phyloP scores from a whole-genome alignment of 2,797 vertebrate genomes.

The Geotrypetes seraphini region DNA sequence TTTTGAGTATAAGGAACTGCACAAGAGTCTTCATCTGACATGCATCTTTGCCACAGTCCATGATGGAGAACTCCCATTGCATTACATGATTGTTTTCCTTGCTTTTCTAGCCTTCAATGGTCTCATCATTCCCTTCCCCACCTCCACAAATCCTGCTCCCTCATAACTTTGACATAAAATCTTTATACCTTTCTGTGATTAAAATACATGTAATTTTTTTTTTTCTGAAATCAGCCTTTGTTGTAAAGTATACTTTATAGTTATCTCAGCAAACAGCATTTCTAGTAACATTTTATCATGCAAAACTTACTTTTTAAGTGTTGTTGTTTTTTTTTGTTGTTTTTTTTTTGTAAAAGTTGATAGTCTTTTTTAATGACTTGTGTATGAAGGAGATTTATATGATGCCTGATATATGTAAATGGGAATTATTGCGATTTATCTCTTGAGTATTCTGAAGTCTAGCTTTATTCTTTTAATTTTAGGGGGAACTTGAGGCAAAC shows the following conservation, averaged over 20 bases:
- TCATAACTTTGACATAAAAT: slow-evolving; percentile 34
- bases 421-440: slow-evolving; percentile 53
- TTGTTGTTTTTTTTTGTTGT: slow-evolving; percentile 35
- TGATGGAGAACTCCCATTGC: too few species aligned
- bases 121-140: too few species aligned
- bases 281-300: slow-evolving; percentile 2
- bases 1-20: too few species aligned
- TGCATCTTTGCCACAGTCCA: too few species aligned
- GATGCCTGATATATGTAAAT: slow-evolving; percentile 63
- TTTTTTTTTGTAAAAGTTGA: neutral
- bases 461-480: slow-evolving; percentile 46
- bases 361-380: slow-evolving; percentile 32
- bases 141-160: slow-evolving; percentile 18
- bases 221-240: slow-evolving; percentile 33
- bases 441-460: slow-evolving; percentile 54
- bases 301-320: slow-evolving; percentile 20
- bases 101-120: too few species aligned
- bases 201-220: slow-evolving; percentile 35
- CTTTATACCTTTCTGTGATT: slow-evolving; percentile 37
- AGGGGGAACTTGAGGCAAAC: slow-evolving; percentile 60
- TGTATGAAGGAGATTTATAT: slow-evolving; percentile 66
- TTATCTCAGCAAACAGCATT: neutral
- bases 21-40: too few species aligned
- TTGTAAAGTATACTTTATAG: neutral
- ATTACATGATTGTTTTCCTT: too few species aligned